Evolutionary conservation across 2,888 invertebrate genomes (phyloP), one percentile per base, ranked within the genome.

Genomic region (Cyclophora punctaria): DNA sequence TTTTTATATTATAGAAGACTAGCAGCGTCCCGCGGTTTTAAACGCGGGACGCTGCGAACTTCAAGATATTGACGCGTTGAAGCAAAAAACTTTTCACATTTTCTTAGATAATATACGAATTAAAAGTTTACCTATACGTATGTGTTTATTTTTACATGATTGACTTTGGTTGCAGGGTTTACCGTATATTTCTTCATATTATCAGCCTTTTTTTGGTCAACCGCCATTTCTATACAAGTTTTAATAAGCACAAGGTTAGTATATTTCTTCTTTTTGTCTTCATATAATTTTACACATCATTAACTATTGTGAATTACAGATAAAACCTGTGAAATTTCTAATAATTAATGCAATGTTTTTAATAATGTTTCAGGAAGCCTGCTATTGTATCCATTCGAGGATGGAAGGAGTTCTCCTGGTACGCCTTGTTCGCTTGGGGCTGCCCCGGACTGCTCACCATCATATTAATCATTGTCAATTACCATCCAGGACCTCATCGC

Each of bases 181-280:
- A 47, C 88, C 33, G 70, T 86, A 3, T 92, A 91, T 63, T 91
- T 87, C 66, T 90, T 91, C 55, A 83, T 92, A 57, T 66, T 93
- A 49, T 85, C 90, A 0, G 86, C 91, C 44, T 93, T 93, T 71
- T 92, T 92, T 67, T 93, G 93, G 93, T 75, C 92, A 52, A 93
- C 92, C 66, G 80, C 92, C n/a, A 90, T 93, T 49, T 89, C 93
- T 2, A 90, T 93, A 68, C 93, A 94, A 67, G 89, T 93, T 45
- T 89, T 93, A 82, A 80, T 89, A 65, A 85, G 82, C 44, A 89
- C 91, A 41, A 91, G 91, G 93, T 93, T 76, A 89, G 90, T 51
- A 46, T 37, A 34, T 20, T 20, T 44, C 20, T 44, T 20, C 7
- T 20, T 44, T 33, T 34, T 44, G 34, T 3, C 3, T 7, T 20